Base-by-base conservation (phyloP, 2,888 invertebrate genomes). In the Mycogona germanica region DNA sequence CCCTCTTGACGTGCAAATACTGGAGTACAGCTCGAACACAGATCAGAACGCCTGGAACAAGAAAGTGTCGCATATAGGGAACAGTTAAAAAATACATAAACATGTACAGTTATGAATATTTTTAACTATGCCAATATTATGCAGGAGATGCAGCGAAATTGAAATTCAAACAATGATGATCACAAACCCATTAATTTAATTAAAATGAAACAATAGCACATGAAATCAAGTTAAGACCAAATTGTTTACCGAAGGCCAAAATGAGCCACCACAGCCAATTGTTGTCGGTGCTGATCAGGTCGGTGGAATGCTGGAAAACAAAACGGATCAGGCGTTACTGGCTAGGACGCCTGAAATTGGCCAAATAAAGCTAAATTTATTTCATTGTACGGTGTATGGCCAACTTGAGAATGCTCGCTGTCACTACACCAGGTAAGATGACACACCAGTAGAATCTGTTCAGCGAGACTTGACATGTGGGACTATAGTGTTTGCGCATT, bases 261-360 rank as follows among this genome's bases (percentile, higher is more conserved):
- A 88, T 87, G 40, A 88, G 76, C 87, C 87, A 88, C 87, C 88
- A 88, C 28, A 89, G 75, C 88, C 88, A 89, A 50, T 84, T 84
- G 72, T 88, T 88, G 71, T 87, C 87, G 66, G 84, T 84, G 9
- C 84, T 84, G 54, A 86, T 85, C 62, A 88, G 74, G 66, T 87
- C 87, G 50, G 87, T 87, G 62, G 87, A 87, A 67, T 88, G 86
- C 68, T 57, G 19, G 2, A 14, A 29, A 26, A 29, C 44, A 19
- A 25, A 50, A 40, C 3, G 12, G 17, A 42, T 23, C 21, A 44
- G 23, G 23, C 17, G 19, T 17, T 14, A 41, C 9, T 9, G 45
- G n/a, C 21, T n/a, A 44, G 35, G 35, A 17, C 23, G n/a, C 23
- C 14, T 4, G 4, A 44, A 21, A 23, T 29, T 17, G n/a, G 32